Evolutionary conservation across 1,140 invertebrate genomes (phyloP), one percentile per base, ranked within the genome.

Genomic region (Macrotrachela quadricornifera): DNA sequence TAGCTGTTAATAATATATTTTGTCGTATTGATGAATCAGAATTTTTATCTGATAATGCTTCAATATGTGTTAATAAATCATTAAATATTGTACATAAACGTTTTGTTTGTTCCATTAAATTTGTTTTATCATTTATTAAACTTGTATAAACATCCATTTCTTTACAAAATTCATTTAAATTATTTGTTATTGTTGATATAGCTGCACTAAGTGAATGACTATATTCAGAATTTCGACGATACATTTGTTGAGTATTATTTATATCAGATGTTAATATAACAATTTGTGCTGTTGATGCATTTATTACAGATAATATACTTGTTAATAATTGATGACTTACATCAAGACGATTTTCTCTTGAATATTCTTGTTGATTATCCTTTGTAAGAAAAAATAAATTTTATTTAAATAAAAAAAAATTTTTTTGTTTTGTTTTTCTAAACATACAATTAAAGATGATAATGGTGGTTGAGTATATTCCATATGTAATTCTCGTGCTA

Each of bases 271-370:
- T 91, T 40, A 91, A 71, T 0, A 87, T 92, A n/a, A 97, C 85
- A 10, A 97, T 79, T 68, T 95, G 86, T 13, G 92, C 92, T 0
- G 91, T 96, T 41, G 91, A 91, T 1, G 90, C 91, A 74, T 90
- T 96, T 88, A 97, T 96, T 38, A 90, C 90, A 12, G 90, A 91
- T 59, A 97, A 81, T 68, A 96, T 86, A 39, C 85, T 86, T 39
- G 84, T 84, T 16, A 97, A 83, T 60, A 83, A 87, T 70, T 96
- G 88, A 63, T 90, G 88, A 64, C 87, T 88, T 13, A 88, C 84
- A 67, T 95, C 91, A 63, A 94, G 21, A 30, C 21, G 74, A 6
- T 82, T 85, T 47, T 82, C 4, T 58, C 6, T 30, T 6, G 15
- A 49, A 18, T 42, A 30, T 30, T 54, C 50, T 63, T 61, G 53